Base-by-base conservation (phyloP, 1,140 invertebrate species). In the Drosophila kanapiae region DNA sequence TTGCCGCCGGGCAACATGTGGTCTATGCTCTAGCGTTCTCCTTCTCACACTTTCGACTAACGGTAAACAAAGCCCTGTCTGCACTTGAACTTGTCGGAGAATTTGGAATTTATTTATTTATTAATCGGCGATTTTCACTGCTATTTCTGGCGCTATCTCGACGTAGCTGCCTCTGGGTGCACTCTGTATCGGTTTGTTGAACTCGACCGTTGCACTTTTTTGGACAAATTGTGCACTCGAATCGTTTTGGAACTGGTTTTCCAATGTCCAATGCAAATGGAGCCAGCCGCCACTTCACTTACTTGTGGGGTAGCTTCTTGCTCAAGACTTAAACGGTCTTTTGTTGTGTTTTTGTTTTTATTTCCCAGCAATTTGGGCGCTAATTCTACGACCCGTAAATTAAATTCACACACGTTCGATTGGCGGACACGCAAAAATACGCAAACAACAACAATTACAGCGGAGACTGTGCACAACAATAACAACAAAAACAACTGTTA, bases 61-160 rank as follows among this genome's bases (percentile, higher is more conserved):
- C 84, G 80, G 84, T 84, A 88, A 88, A 88, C 82, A 87, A 88
- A 67, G 72, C 61, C 18, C 57, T 63, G 63, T 47, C 53, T 83
- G 84, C 72, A 78, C 84, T 88, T 83, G 77, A 88, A 80, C 75
- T 79, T 85, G 81, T 84, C 74, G 74, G 33, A 81, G 33, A 71
- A 54, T 76, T 71, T 51, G 38, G 49, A 51, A 29, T 49, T 45
- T 62, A 61, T 33, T 33, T 53, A 60, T 49, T 65, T 57, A 42
- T 61, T 51, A 33, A 49, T 74, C 68, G 37, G 43, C 56, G 11
- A 47, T 54, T 56, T 78, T 74, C 58, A 68, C 61, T 51, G 60
- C 60, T 63, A 68, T 61, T 65, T 47, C 11, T 6, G 57, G n/a
- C 14, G 42, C 63, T 63, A 64, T 76, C 71, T 40, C 33, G 68